phyloP scores from a whole-genome alignment of 1,140 invertebrate species.

The Heterodera schachtii region DNA sequence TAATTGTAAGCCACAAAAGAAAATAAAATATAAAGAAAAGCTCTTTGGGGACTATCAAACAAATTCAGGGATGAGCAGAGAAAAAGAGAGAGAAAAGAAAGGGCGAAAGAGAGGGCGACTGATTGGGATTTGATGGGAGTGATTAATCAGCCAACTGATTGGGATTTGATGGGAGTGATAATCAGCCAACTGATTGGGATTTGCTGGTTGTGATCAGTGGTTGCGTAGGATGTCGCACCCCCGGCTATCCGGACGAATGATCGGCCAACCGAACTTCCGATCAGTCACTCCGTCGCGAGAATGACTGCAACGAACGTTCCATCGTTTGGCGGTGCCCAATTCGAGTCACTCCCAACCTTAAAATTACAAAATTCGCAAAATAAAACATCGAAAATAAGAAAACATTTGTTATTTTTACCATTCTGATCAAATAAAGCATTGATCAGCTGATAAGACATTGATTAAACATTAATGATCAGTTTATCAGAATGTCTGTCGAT shows the following conservation, averaged over 20 bases:
- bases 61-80: not conserved
- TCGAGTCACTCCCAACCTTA: slow-evolving; percentile 69
- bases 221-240: not conserved
- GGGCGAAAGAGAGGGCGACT: too few species aligned
- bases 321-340: slow-evolving; percentile 71
- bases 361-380: not conserved
- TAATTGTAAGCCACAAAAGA: not conserved
- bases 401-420: too few species aligned
- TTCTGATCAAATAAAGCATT: too few species aligned
- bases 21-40: not conserved
- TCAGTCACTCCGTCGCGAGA: not conserved
- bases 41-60: not conserved
- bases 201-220: not conserved
- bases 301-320: slow-evolving; percentile 59
- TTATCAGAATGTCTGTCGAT: too few species aligned
- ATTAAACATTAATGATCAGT: too few species aligned
- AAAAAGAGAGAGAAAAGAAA: too few species aligned
- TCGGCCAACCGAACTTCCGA: not conserved
- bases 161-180: not conserved
- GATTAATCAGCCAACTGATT: too few species aligned
- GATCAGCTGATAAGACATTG: too few species aligned
- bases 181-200: not conserved
- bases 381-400: not conserved
- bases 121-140: not conserved
- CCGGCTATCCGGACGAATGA: not conserved